Evolutionary conservation across 37 sponge, comb jelly and placozoan genomes (phyloP).

Genomic region (Corticium candelabrum): DNA sequence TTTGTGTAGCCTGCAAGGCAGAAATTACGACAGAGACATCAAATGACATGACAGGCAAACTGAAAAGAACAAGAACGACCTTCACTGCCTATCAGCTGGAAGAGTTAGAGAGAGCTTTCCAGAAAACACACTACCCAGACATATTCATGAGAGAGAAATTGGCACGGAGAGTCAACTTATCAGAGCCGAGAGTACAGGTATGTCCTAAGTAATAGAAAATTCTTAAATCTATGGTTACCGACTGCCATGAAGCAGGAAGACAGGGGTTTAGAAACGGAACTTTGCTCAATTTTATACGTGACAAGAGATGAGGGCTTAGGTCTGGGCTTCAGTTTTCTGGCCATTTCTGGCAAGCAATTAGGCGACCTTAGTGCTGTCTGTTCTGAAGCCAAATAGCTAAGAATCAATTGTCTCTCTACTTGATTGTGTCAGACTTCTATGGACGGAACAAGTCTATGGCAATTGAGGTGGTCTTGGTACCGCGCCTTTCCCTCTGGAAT

Average conservation of each 20-base stretch:
- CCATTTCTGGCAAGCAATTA: too few relatives aligned
- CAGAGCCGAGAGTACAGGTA: slow-evolving; percentile 69
- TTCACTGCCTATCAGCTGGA: slow-evolving; percentile 61
- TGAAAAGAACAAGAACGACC: slow-evolving; percentile 55
- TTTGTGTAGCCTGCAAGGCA: too few relatives aligned
- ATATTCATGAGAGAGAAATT: slow-evolving; percentile 61
- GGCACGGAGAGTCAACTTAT: slow-evolving; percentile 36
- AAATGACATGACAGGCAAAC: neutral
- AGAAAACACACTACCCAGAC: slow-evolving; percentile 72
- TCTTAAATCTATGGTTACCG: too few relatives aligned
- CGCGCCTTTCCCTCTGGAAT: neutral
- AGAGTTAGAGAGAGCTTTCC: slow-evolving; percentile 55
- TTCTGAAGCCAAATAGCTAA: slow-evolving; percentile 1
- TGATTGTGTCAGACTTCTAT: slow-evolving; percentile 6
- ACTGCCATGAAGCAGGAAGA: too few relatives aligned
- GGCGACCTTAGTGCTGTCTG: too few relatives aligned
- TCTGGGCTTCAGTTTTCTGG: too few relatives aligned
- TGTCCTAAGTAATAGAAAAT: too few relatives aligned
- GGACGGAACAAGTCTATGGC: too few relatives aligned
- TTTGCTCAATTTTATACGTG: too few relatives aligned
- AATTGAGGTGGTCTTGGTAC: neutral
- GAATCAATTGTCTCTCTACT: neutral
- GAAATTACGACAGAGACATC: too few relatives aligned
- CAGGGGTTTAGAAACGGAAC: too few relatives aligned
- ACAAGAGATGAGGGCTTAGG: too few relatives aligned